These are phyloP conservation scores for Tenthredo distinguenda DNA, from an alignment of 2,888 invertebrate species.

Conservation along the genomic window DNA sequence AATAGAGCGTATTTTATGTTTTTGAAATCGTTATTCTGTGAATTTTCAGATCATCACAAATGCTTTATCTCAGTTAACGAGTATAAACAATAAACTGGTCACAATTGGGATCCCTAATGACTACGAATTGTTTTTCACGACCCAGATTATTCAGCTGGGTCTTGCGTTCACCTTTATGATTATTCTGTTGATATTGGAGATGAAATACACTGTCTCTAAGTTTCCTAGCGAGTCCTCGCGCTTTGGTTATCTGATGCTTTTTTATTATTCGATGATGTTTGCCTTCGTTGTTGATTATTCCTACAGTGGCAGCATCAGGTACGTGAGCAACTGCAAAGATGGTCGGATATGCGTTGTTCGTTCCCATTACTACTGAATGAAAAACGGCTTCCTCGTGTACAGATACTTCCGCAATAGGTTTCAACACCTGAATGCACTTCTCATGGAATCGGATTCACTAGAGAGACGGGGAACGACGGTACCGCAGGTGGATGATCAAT, in stretches of 20 bases:
- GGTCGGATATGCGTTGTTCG: background rate
- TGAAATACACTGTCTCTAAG: background rate
- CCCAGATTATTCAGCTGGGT: background rate
- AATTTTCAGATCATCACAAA: background rate
- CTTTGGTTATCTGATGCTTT: background rate
- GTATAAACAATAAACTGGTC: background rate
- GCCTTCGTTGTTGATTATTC: background rate
- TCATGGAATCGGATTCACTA: background rate
- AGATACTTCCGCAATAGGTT: slow-evolving; percentile 6
- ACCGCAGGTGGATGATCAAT: background rate
- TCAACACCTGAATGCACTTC: background rate
- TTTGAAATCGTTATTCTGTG: background rate
- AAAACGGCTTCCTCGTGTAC: background rate
- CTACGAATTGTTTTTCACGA: background rate
- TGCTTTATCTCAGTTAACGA: background rate
- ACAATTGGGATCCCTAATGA: background rate
- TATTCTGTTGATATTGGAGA: background rate
- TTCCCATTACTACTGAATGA: background rate
- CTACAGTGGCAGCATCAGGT: background rate
- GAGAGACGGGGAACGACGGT: background rate
- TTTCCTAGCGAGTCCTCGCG: background rate
- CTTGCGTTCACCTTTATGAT: background rate
- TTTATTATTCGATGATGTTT: background rate
- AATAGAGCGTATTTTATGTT: background rate
- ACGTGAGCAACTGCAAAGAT: background rate